Percentiles rank a stretch among this genome's conserved stretches.
Evolutionary conservation across 2,113 vertebrate species (phyloP).

Genomic region (Psophia crepitans): DNA sequence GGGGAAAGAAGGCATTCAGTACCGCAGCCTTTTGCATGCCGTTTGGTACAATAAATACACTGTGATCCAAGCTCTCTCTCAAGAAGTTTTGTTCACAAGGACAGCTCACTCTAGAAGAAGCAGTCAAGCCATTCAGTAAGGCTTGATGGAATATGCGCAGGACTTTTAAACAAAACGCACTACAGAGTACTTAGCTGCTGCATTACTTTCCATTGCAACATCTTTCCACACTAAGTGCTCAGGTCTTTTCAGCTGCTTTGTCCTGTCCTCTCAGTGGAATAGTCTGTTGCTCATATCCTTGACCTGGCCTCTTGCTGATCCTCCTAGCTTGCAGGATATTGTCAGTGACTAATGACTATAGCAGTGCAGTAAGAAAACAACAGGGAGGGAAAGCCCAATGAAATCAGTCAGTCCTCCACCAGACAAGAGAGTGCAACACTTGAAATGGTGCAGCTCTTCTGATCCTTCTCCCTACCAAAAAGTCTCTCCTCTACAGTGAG

Average conservation of each 20-base stretch:
- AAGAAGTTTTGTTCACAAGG: background rate
- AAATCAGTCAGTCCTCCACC: background rate
- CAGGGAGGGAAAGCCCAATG: background rate
- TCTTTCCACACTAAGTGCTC: background rate
- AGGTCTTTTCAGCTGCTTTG: background rate
- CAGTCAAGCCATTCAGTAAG: background rate
- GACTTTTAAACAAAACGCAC: background rate
- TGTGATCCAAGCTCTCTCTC: background rate
- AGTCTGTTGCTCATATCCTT: background rate
- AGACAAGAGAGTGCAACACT: background rate
- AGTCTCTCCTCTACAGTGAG: background rate
- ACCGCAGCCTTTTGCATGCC: rapidly evolving
- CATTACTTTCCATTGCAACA: background rate
- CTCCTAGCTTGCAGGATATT: background rate
- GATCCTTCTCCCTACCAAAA: background rate
- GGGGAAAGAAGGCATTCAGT: background rate
- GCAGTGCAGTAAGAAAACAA: background rate
- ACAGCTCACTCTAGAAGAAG: background rate
- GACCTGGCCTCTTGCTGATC: background rate
- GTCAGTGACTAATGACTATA: background rate
- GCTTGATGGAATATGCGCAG: background rate
- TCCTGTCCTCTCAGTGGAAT: background rate
- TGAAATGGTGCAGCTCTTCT: background rate
- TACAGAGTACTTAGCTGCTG: background rate
- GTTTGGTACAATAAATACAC: rapidly evolving